A percentile compares a stretch with the other conserved stretches of the same genome.
Conservation (phyloP, 1,140 invertebrate genomes). For the Branchinecta lindahli region DNA sequence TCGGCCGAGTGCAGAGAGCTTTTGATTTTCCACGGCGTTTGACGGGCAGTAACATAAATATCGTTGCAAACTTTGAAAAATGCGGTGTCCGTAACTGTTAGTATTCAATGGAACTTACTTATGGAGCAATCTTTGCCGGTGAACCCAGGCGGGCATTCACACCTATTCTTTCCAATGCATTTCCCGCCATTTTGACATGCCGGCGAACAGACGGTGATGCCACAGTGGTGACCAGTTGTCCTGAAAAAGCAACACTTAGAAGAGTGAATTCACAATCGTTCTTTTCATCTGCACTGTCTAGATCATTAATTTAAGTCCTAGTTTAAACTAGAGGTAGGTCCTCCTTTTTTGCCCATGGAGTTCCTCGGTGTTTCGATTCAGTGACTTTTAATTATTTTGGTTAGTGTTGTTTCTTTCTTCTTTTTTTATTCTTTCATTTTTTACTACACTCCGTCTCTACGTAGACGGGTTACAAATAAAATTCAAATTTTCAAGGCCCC, state of each 20-base stretch:
- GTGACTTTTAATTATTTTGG: no score
- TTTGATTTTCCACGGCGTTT: neutral
- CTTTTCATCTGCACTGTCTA: neutral
- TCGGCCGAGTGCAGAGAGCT: neutral
- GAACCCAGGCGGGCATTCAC: neutral
- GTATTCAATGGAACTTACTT: constrained; percentile 9
- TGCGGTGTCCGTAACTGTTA: neutral
- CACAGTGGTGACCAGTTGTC: neutral
- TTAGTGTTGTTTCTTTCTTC: neutral
- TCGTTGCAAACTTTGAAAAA: neutral
- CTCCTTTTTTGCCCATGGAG: neutral
- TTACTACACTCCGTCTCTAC: no score
- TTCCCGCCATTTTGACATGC: neutral
- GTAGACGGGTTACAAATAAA: no score
- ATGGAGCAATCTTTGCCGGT: neutral
- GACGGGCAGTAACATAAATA: no score
- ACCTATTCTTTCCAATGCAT: neutral
- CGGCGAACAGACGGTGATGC: neutral
- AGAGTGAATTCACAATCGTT: neutral
- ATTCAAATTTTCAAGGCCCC: no score
- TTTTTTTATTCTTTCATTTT: neutral
- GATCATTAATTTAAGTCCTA: neutral
- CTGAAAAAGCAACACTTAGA: neutral
- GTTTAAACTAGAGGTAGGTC: neutral
- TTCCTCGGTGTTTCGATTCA: neutral